Percentiles rank a stretch among this genome's conserved stretches.
phyloP scores from a whole-genome alignment of 2,797 vertebrate species.

The Varecia variegata region DNA sequence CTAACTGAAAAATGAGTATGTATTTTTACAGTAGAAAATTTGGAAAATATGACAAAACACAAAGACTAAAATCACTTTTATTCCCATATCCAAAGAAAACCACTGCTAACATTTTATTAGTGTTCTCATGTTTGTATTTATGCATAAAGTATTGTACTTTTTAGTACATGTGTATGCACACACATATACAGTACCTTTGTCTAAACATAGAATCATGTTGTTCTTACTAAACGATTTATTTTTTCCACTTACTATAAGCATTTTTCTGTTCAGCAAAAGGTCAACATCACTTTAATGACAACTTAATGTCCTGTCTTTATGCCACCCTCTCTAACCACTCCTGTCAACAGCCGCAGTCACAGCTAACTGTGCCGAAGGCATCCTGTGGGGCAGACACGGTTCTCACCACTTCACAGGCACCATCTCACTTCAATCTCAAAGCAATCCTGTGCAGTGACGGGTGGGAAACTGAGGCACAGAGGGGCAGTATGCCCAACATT shows the following conservation, averaged over 20 bases:
- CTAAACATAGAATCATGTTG: not conserved
- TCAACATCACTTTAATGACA: rapidly evolving
- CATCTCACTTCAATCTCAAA: not conserved
- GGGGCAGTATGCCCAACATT: rapidly evolving
- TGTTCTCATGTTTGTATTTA: not conserved
- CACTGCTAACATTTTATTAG: no score
- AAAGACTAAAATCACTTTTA: not conserved
- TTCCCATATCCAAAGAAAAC: not conserved
- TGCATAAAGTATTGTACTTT: not conserved
- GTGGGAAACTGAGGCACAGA: not conserved
- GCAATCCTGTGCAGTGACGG: no score
- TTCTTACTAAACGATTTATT: no score
- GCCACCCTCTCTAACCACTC: not conserved
- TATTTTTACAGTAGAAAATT: not conserved
- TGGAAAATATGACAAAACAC: not conserved
- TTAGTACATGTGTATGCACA: no score
- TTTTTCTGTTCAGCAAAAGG: not conserved
- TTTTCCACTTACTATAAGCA: not conserved
- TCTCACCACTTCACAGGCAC: not conserved
- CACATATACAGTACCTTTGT: rapidly evolving
- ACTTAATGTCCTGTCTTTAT: rapidly evolving
- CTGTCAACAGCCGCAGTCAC: rapidly evolving
- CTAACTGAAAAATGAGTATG: not conserved
- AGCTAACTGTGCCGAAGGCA: rapidly evolving
- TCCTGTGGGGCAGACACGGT: rapidly evolving